Evolutionary conservation across 2,888 invertebrate genomes (phyloP).

Genomic region (Melangyna quadrimaculata): DNA sequence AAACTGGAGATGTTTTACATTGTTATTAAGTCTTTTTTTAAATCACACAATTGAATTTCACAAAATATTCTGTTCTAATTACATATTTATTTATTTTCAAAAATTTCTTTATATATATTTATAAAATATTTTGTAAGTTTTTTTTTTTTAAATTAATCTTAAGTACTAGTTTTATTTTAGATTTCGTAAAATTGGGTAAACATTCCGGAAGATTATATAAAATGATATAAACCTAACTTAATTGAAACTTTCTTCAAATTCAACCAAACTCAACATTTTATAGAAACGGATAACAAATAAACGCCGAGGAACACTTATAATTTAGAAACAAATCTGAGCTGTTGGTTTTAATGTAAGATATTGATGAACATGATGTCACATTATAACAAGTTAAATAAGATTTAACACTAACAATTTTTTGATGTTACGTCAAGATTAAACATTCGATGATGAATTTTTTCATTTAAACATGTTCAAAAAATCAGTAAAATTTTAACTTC

Average conservation of each 20-base stretch:
- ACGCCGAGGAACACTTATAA: background rate
- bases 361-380: background rate
- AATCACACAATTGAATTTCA: background rate
- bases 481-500: background rate
- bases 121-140: background rate
- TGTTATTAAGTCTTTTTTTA: no score
- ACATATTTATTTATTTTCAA: constrained; percentile 1
- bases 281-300: background rate
- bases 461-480: background rate
- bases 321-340: background rate
- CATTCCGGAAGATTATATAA: background rate
- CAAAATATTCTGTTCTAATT: background rate
- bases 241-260: background rate
- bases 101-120: background rate
- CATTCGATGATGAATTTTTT: background rate
- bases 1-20: no score
- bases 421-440: background rate
- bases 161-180: background rate
- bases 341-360: background rate
- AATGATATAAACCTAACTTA: background rate
- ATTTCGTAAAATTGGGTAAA: background rate
- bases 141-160: background rate
- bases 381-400: background rate
- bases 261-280: background rate
- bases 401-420: background rate